Evolutionary conservation across 2,113 vertebrate genomes (phyloP).

Genomic region (Dicentrarchus labrax): DNA sequence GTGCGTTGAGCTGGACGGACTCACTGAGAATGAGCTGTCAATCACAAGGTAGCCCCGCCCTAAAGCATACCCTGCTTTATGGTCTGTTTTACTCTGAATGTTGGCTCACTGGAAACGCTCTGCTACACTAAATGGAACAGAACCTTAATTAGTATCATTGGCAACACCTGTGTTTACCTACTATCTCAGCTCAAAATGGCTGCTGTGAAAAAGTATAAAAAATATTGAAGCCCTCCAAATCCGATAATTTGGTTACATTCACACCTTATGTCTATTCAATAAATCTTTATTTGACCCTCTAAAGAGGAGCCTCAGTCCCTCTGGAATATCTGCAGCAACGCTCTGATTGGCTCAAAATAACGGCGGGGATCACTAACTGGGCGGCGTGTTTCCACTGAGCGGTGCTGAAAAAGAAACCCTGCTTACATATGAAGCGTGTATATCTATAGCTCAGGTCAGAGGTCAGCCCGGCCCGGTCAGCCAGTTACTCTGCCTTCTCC

Average conservation of each 20-base stretch:
- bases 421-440: slow-evolving; percentile 45
- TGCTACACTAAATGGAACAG: no score
- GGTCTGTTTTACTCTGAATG: no score
- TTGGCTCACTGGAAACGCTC: no score
- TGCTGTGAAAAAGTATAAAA: no score
- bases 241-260: neutral
- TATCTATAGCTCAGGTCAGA: slow-evolving; percentile 52
- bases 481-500: slow-evolving; percentile 33
- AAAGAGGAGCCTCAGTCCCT: neutral
- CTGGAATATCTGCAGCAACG: neutral
- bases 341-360: slow-evolving; percentile 31
- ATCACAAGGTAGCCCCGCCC: no score
- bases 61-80: no score
- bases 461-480: slow-evolving; percentile 41
- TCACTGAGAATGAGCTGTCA: no score
- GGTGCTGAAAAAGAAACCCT: neutral
- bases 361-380: neutral
- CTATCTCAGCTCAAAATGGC: no score
- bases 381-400: neutral
- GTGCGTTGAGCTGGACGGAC: no score
- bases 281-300: slow-evolving; percentile 7
- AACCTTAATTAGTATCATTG: no score
- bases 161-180: no score
- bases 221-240: neutral
- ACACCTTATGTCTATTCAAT: neutral